Conservation (phyloP, 2,797 vertebrate genomes). For the Sebastes goodei region DNA sequence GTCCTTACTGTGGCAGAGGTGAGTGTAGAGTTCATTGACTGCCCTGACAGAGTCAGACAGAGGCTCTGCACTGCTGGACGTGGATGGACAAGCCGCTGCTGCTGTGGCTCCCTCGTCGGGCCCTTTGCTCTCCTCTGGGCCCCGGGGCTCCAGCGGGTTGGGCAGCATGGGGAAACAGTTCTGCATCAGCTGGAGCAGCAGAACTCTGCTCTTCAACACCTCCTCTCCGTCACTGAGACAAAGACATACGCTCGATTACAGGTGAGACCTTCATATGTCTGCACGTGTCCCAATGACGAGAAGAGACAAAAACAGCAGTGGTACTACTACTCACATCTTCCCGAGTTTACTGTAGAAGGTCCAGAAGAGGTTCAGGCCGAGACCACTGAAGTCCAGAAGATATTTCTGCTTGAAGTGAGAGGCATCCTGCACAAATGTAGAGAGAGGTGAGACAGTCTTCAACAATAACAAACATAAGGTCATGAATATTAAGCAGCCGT, state of each 20-base stretch:
- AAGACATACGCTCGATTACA: constrained; percentile 2
- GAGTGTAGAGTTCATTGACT: constrained; percentile 88
- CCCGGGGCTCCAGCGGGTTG: constrained; percentile 70
- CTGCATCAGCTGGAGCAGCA: constrained; percentile 93
- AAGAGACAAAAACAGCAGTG: not conserved
- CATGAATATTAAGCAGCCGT: not conserved
- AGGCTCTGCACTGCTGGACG: constrained; percentile 55
- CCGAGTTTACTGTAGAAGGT: constrained; percentile 93
- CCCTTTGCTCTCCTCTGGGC: constrained; percentile 52
- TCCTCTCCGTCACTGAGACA: constrained; percentile 85
- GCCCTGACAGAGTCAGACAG: constrained; percentile 71
- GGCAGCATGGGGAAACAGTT: constrained; percentile 92
- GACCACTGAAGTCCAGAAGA: constrained; percentile 91
- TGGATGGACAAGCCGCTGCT: constrained; percentile 39
- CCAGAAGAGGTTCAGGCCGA: constrained; percentile 93
- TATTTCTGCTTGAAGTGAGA: constrained; percentile 90
- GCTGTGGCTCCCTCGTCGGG: constrained; percentile 19
- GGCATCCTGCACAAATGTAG: constrained; percentile 84
- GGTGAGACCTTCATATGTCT: not conserved
- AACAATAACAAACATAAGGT: not conserved
- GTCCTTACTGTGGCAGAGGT: constrained; percentile 90
- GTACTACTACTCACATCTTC: constrained; percentile 87
- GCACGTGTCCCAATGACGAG: not conserved
- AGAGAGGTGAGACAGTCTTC: not conserved
- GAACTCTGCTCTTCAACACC: constrained; percentile 87